phyloP scores from a whole-genome alignment of 2,113 vertebrate genomes.

The Pelvicachromis taeniatus region DNA sequence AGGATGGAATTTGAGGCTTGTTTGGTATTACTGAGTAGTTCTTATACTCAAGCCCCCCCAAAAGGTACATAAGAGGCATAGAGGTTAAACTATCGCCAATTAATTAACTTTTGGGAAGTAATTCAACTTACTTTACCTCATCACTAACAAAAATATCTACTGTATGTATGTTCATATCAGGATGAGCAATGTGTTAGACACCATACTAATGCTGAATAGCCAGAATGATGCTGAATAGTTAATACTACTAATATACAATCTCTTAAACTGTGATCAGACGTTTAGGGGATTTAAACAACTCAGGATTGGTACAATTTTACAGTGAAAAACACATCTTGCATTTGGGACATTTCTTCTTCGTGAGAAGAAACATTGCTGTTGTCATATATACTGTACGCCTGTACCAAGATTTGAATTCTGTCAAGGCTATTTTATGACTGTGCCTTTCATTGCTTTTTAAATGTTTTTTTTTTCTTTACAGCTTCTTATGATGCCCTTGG shows the following conservation, averaged over 20 bases:
- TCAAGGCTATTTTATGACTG: slow-evolving; percentile 33
- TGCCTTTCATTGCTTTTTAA: slow-evolving; percentile 23
- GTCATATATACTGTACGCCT: not conserved
- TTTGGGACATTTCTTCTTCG: not conserved
- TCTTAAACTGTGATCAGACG: not conserved
- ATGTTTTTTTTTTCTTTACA: slow-evolving; percentile 22
- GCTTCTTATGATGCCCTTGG: slow-evolving; percentile 67
- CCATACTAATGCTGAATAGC: not conserved
- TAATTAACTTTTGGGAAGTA: not conserved
- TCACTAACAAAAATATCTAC: not conserved
- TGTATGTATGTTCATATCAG: not conserved
- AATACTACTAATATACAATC: not conserved
- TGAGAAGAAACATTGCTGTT: slow-evolving; percentile 18
- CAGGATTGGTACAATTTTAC: not conserved
- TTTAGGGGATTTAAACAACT: not conserved
- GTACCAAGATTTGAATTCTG: slow-evolving; percentile 49
- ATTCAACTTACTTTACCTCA: not conserved
- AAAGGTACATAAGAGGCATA: not conserved
- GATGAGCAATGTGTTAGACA: not conserved
- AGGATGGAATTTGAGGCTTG: not conserved
- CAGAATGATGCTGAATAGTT: not conserved
- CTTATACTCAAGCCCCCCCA: fast-evolving
- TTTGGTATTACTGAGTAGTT: not conserved
- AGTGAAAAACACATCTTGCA: not conserved
- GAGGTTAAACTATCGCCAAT: fast-evolving